These are phyloP conservation scores for Euplagia quadripunctaria DNA, from an alignment of 2,888 invertebrate species.

Conservation along the genomic window DNA sequence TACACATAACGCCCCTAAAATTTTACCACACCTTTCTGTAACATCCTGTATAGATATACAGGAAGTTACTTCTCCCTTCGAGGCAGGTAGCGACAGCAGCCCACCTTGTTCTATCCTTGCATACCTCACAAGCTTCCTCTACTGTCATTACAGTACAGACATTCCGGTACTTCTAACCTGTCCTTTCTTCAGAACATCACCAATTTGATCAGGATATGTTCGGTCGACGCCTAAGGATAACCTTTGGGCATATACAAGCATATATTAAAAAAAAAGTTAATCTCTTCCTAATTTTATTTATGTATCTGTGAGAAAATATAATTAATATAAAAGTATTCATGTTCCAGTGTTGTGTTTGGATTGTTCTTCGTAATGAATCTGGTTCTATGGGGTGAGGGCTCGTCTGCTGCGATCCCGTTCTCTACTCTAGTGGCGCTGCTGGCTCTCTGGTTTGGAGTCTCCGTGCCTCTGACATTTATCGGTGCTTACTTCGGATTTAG, in stretches of 20 bases:
- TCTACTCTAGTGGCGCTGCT: slow-evolving; percentile 97
- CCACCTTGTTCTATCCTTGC: too few species aligned
- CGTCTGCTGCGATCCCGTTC: slow-evolving; percentile 99
- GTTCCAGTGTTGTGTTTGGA: slow-evolving; percentile 95
- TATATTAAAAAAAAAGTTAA: not conserved
- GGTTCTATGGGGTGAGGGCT: slow-evolving; percentile 97
- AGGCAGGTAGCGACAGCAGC: not conserved
- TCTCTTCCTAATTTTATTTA: not conserved
- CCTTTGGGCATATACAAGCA: not conserved
- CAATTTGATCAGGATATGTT: not conserved
- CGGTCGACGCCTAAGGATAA: not conserved
- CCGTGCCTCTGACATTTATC: slow-evolving; percentile 98
- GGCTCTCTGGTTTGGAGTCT: slow-evolving; percentile 99
- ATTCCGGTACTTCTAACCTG: not conserved
- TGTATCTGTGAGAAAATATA: not conserved
- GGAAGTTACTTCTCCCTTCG: not conserved
- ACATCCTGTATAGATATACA: too few species aligned
- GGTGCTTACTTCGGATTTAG: slow-evolving; percentile 99
- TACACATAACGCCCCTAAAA: too few species aligned
- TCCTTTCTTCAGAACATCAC: not conserved
- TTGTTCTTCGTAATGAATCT: slow-evolving; percentile 99
- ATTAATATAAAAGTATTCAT: not conserved
- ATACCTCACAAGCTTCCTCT: too few species aligned
- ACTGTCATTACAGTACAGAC: too few species aligned
- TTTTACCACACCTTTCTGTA: too few species aligned